phyloP scores from a whole-genome alignment of 2,888 invertebrate species.

The Sarcophaga variegata region DNA sequence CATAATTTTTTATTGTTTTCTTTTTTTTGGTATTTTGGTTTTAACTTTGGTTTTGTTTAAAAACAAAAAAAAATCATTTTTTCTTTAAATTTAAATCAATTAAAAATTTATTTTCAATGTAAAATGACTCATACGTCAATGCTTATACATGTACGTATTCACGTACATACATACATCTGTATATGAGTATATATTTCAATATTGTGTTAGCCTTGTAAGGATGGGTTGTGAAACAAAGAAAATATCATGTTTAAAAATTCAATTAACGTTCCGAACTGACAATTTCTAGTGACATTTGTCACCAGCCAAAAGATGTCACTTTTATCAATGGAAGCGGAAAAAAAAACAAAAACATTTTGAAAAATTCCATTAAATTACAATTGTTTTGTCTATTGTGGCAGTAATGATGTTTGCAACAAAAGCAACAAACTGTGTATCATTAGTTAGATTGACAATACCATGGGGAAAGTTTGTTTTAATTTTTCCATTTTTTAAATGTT shows the following conservation, averaged over 20 bases:
- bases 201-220: not conserved
- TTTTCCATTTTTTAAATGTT: too few species aligned
- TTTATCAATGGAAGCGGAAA: not conserved
- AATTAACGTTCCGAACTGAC: constrained; percentile 41
- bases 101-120: not conserved
- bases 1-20: too few species aligned
- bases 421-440: too few species aligned
- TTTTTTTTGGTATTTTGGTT: too few species aligned
- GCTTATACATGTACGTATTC: too few species aligned
- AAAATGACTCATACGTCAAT: not conserved
- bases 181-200: too few species aligned
- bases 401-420: not conserved
- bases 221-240: constrained; percentile 21
- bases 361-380: constrained; percentile 5
- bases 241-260: constrained; percentile 47
- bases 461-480: too few species aligned
- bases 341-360: not conserved
- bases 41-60: too few species aligned
- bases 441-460: too few species aligned
- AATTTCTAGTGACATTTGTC: constrained; percentile 35
- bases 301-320: constrained; percentile 23
- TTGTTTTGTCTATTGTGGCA: not conserved
- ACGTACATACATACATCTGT: not conserved
- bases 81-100: too few species aligned
- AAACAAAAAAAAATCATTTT: too few species aligned